Base-by-base conservation (phyloP, 2,888 invertebrate species). In the Calameuta pallipes region DNA sequence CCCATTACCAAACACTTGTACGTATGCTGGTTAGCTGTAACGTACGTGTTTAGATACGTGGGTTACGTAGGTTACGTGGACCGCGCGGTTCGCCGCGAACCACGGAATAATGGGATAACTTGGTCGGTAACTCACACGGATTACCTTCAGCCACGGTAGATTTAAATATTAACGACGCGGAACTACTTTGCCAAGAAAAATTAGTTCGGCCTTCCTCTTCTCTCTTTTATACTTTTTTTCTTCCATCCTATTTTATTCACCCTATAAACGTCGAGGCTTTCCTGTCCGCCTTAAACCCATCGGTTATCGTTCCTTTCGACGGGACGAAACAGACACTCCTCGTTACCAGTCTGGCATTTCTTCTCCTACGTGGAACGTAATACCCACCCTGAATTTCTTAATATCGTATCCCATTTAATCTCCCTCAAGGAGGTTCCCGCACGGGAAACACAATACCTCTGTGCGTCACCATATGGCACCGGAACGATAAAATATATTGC, bases 401-500 rank as follows among this genome's bases (percentile, higher is more conserved):
- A 85, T 83, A 84, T 80, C 82, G 74, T 78, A 83, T 88, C 85
- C 79, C 80, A 85, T 87, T 89, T 85, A 82, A 83, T 82, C 75
- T 75, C 76, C 79, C 75, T 70, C 69, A 70, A 77, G 75, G 81
- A 73, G 74, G 77, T 75, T 80, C 79, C 80, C 79, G 79, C 73
- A 75, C 69, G 76, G 78, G 89, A 88, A 89, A 90, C 80, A 85
- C 87, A 87, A 90, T 90, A 89, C 84, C 85, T 85, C 84, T 84
- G 85, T 83, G 87, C 82, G 80, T 79, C 83, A 85, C 83, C 88
- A 88, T 85, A 83, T 87, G 88, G 88, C 87, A 88, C 87, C 86
- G 82, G 84, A 84, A 85, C 84, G 83, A 83, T 86, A 86, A 88
- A 89, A 89, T 90, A 89, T 89, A 89, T 89, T 86, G 89, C 85